Conservation (phyloP, 2,888 invertebrate genomes). For the Calephelis perditalis region DNA sequence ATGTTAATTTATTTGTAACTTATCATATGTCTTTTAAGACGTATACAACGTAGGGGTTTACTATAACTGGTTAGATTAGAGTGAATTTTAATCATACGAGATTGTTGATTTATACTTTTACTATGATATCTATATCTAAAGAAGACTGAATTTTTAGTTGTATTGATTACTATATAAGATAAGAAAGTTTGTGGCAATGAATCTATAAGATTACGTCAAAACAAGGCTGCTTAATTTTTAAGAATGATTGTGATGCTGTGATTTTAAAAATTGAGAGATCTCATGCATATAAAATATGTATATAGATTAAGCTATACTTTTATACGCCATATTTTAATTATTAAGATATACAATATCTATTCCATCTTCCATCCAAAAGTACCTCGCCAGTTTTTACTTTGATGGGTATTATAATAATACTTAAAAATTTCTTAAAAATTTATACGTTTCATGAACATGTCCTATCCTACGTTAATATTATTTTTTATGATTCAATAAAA, state of each 20-base stretch:
- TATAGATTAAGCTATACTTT: too few relatives aligned
- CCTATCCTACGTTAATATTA: constrained; percentile 1
- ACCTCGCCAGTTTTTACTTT: constrained; percentile 5
- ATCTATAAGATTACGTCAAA: too few relatives aligned
- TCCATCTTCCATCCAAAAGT: constrained; percentile 2
- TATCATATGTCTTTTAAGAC: neutral
- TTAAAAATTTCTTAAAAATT: constrained; percentile 2
- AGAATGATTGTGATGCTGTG: too few relatives aligned
- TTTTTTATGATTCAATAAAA: constrained; percentile 1
- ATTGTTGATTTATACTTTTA: constrained; percentile 3
- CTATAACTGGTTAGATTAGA: neutral
- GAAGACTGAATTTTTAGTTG: constrained; percentile 2
- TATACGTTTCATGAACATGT: constrained; percentile 1
- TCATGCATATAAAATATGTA: too few relatives aligned
- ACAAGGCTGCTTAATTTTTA: too few relatives aligned
- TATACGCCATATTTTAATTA: too few relatives aligned
- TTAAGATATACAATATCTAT: neutral
- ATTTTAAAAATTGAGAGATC: too few relatives aligned
- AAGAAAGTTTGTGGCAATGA: neutral
- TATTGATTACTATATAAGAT: neutral
- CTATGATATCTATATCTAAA: neutral
- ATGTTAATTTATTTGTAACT: neutral
- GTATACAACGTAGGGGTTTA: neutral
- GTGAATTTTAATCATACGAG: neutral
- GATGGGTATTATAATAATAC: constrained; percentile 1